Evolutionary conservation across 2,797 vertebrate genomes (phyloP).

Genomic region (Aplochiton taeniatus): DNA sequence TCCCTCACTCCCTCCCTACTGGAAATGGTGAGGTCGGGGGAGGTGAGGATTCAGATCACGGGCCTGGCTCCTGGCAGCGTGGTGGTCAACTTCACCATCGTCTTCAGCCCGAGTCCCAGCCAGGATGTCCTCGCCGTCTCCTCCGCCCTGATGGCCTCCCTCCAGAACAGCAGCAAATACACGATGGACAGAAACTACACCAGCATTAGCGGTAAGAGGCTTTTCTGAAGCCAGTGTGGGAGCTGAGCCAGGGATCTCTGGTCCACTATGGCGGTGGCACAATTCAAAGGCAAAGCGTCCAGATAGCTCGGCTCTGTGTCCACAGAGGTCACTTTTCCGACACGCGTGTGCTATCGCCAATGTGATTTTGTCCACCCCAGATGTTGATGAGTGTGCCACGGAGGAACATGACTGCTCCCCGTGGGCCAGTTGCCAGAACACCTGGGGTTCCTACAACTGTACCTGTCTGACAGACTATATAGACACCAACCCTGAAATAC

Average conservation of each 20-base stretch:
- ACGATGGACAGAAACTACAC: slow-evolving; percentile 63
- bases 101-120: slow-evolving; percentile 53
- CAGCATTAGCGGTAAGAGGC: slow-evolving; percentile 66
- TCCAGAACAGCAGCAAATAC: slow-evolving; percentile 72
- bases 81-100: slow-evolving; percentile 73
- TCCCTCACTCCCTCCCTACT: slow-evolving; percentile 62
- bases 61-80: slow-evolving; percentile 75
- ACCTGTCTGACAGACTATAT: slow-evolving; percentile 65
- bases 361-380: slow-evolving; percentile 46
- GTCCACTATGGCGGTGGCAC: too few species aligned
- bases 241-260: too few species aligned
- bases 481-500: slow-evolving; percentile 59
- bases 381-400: slow-evolving; percentile 79
- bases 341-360: background rate
- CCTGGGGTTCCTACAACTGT: slow-evolving; percentile 77
- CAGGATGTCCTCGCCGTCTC: slow-evolving; percentile 59
- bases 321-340: too few species aligned
- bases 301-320: too few species aligned
- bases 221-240: too few species aligned
- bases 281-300: too few species aligned
- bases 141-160: slow-evolving; percentile 58
- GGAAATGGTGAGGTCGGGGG: slow-evolving; percentile 65
- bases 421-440: slow-evolving; percentile 75
- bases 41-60: slow-evolving; percentile 71
- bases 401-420: slow-evolving; percentile 77